Evolutionary conservation across 2,888 invertebrate species (phyloP), one percentile per base, ranked within the genome.

Genomic region (Folsomia manolachei): DNA sequence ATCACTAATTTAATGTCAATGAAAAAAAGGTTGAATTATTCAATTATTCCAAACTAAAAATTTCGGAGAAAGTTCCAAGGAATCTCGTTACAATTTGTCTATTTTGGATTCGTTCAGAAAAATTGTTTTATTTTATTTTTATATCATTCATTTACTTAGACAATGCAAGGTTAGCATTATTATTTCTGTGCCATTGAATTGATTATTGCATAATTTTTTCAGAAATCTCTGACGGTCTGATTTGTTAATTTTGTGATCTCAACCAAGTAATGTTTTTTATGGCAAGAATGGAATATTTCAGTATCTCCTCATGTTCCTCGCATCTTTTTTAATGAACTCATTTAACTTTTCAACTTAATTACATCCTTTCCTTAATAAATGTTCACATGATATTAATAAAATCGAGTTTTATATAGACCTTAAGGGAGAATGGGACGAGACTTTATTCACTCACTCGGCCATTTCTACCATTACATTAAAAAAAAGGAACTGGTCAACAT

Each of bases 171-270:
- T 62, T 62, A 21, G n/a, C n/a, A n/a, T n/a, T 56, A 19, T 19
- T 14, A 56, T 56, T 21, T 56, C 56, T 19, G 18, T 56, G 21
- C 21, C 21, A 56, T 56, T 56, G 19, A 56, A 18, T 21, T 19
- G 56, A 19, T 19, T 51, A 51, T 51, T 56, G 18, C 7, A 39
- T 39, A 39, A 9, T 39, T 62, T 24, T 62, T 62, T 62, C 62
- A 62, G 63, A 63, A 63, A 63, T 23, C n/a, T 63, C 26, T 18
- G 1, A 63, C 63, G 63, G 63, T 63, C 63, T 63, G 63, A 63
- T 63, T 63, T 63, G 27, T 63, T 63, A 26, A 25, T 63, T 63
- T 25, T n/a, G 25, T 63, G 63, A 63, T 63, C 63, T 63, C 63
- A 63, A n/a, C 7, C 21, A 56, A 56, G 56, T 14, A 39, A 39